Base-by-base conservation (phyloP, 2,888 invertebrate genomes). In the Acanthosoma haemorrhoidale region DNA sequence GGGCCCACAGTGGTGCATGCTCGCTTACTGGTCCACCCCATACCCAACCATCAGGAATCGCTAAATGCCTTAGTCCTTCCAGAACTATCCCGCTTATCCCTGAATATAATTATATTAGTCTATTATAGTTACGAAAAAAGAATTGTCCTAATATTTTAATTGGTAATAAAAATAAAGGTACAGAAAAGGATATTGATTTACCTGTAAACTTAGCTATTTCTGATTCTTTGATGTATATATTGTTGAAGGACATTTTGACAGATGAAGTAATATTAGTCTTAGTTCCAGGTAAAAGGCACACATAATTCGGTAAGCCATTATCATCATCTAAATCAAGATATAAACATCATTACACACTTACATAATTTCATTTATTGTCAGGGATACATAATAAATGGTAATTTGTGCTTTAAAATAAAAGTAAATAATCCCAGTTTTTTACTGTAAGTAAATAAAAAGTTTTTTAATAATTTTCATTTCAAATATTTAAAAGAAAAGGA, bases 1-100 rank as follows among this genome's bases (percentile, higher is more conserved):
- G 71, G 6, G 59, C 71, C 88, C 89, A 92, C 2, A 91, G 81
- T 1, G 92, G 92, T 76, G 87, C 89, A 79, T 86, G 87, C 38
- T 86, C 85, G 29, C 90, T 90, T 1, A 87, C 89, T 0, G 87
- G 84, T 0, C 92, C 92, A 11, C 91, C 91, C 91, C 90, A 91
- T 16, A 85, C 85, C 91, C 91, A 92, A 4, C 90, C 90, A n/a
- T 87, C 83, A 0, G 92, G 92, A 74, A 92, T 92, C 60, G 90
- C 90, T 67, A 91, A 80, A 77, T 90, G 91, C 70, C 86, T 86
- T 43, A 92, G 80, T 0, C 91, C 91, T 15, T 87, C 84, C 64
- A 85, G 83, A 39, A 92, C 83, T n/a, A 87, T 84, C 5, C 87
- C 88, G 57, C 84, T 81, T 69, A 82, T 78, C 0, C 86, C 86